A percentile compares a stretch with the other conserved stretches of the same genome.
These are phyloP conservation scores for Phyto melanocephala DNA, from an alignment of 2,888 invertebrate genomes.

Conservation along the genomic window DNA sequence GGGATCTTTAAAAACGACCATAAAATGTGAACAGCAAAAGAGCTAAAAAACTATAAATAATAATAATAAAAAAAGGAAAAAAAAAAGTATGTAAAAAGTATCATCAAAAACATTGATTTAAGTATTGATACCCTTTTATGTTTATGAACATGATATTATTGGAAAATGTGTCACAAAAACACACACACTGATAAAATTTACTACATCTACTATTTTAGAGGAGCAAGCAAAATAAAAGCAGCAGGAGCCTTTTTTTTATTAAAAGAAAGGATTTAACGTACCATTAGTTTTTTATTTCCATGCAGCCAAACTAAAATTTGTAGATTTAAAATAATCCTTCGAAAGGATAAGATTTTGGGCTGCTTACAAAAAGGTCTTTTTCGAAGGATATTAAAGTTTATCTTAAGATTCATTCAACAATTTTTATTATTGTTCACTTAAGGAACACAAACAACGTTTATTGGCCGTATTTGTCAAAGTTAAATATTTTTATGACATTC, in stretches of 20 bases:
- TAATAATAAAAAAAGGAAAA: not conserved
- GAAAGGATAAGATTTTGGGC: not conserved
- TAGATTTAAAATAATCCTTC: not conserved
- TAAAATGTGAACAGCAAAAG: not conserved
- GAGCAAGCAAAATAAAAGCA: not conserved
- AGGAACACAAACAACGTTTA: too few species aligned
- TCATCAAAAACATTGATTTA: not conserved
- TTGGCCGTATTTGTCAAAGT: too few species aligned
- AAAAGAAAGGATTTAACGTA: not conserved
- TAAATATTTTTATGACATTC: too few species aligned
- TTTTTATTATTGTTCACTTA: too few species aligned
- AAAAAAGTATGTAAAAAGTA: constrained; percentile 7
- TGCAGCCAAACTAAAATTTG: too few species aligned
- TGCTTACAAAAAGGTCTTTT: not conserved
- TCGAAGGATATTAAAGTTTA: not conserved
- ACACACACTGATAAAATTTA: too few species aligned
- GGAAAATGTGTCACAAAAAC: constrained; percentile 10
- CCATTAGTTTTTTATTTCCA: not conserved
- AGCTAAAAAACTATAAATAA: not conserved
- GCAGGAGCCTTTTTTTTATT: not conserved
- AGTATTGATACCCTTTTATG: constrained; percentile 21
- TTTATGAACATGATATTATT: constrained; percentile 32
- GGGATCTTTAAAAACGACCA: too few species aligned
- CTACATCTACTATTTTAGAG: too few species aligned
- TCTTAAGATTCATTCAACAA: too few species aligned